Conservation (phyloP, 2,888 invertebrate genomes). For the Agrochola lota region DNA sequence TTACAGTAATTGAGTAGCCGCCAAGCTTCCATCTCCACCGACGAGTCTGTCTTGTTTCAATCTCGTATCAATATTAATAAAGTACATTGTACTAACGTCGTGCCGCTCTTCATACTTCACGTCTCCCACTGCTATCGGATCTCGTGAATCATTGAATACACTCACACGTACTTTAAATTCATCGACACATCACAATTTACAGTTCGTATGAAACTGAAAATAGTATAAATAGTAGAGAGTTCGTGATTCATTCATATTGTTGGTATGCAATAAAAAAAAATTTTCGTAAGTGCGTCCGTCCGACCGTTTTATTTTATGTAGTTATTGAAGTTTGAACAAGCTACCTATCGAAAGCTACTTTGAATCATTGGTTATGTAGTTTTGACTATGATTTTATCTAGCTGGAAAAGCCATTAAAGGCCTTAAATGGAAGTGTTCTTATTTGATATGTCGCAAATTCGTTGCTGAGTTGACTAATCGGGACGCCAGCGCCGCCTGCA, state of each 20-base stretch:
- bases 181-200: constrained; percentile 57
- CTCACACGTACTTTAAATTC: constrained; percentile 47
- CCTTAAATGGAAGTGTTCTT: neutral
- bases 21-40: constrained; percentile 3
- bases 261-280: constrained; percentile 31
- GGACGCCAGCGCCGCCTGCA: too few relatives aligned
- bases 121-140: constrained; percentile 14
- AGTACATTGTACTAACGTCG: constrained; percentile 15
- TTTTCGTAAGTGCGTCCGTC: constrained; percentile 19
- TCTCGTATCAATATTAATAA: constrained; percentile 50
- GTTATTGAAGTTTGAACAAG: constrained; percentile 4
- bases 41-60: constrained; percentile 51
- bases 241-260: constrained; percentile 57
- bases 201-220: constrained; percentile 58
- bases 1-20: constrained; percentile 14
- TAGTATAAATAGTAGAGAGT: constrained; percentile 39
- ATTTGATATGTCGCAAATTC: too few relatives aligned
- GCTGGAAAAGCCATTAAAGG: neutral
- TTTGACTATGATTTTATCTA: neutral
- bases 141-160: constrained; percentile 54
- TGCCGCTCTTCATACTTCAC: constrained; percentile 5
- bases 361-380: neutral
- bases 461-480: too few relatives aligned
- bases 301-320: constrained; percentile 3
- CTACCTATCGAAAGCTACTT: neutral